phyloP scores from a whole-genome alignment of 2,888 invertebrate species.

The Plebejus anna region DNA sequence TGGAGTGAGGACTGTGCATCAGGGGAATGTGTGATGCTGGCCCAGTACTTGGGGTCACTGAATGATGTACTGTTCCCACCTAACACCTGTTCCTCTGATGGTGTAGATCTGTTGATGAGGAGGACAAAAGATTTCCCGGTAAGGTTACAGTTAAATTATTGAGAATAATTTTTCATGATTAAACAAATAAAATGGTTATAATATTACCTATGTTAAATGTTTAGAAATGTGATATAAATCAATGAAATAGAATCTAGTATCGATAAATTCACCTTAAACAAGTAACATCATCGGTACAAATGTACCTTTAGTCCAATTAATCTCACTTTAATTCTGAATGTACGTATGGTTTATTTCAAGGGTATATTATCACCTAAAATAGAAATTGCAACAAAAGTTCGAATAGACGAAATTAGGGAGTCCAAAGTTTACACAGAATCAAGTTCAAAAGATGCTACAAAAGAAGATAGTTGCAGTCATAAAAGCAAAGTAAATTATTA shows the following conservation, averaged over 20 bases:
- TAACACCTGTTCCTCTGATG: constrained; percentile 77
- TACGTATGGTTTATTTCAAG: constrained; percentile 52
- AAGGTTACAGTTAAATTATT: constrained; percentile 42
- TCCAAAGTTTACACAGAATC: constrained; percentile 36
- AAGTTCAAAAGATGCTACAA: constrained; percentile 38
- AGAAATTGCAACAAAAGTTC: constrained; percentile 83
- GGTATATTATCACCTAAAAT: constrained; percentile 86
- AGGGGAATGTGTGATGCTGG: constrained; percentile 73
- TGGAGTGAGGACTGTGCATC: constrained; percentile 67
- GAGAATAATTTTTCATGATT: no score
- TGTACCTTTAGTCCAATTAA: no score
- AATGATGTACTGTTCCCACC: constrained; percentile 83
- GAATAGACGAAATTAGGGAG: constrained; percentile 81
- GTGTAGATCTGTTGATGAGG: constrained; percentile 85
- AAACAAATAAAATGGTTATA: no score
- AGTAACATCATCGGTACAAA: no score
- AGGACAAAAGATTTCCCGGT: constrained; percentile 84
- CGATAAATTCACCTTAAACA: no score
- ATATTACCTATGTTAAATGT: no score
- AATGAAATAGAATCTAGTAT: no score
- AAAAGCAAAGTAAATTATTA: constrained; percentile 33
- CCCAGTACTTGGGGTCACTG: constrained; percentile 82
- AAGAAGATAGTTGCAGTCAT: constrained; percentile 46
- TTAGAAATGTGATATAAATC: no score
- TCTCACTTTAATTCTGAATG: background rate